These are phyloP conservation scores for Oreortyx pictus DNA, from an alignment of 2,797 vertebrate genomes.

Conservation along the genomic window DNA sequence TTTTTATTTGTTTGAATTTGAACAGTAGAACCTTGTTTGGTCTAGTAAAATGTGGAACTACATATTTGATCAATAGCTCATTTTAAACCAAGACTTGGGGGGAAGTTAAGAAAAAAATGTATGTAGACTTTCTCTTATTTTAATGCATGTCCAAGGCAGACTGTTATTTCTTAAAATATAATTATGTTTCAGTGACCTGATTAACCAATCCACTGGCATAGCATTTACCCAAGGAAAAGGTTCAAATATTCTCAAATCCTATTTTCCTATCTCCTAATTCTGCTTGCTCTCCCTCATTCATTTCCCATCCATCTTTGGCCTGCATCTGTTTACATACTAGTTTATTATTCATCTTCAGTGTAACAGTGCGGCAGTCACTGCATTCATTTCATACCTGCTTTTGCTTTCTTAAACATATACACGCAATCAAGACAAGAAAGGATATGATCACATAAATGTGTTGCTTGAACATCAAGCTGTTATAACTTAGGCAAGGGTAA, in stretches of 20 bases:
- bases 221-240: slow-evolving; percentile 18
- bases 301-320: slow-evolving; percentile 49
- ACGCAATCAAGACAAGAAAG: slow-evolving; percentile 66
- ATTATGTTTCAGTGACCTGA: neutral
- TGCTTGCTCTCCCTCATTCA: slow-evolving; percentile 44
- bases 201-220: slow-evolving; percentile 5
- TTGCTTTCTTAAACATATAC: neutral
- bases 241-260: slow-evolving; percentile 18
- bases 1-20: neutral
- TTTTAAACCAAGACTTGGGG: neutral
- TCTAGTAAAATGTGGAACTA: neutral
- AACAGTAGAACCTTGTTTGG: neutral
- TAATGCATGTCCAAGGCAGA: neutral
- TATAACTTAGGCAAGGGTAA: slow-evolving; percentile 54
- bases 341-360: slow-evolving; percentile 69
- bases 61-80: neutral
- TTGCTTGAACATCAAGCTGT: slow-evolving; percentile 61
- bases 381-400: slow-evolving; percentile 47
- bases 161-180: neutral
- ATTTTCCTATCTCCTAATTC: slow-evolving; percentile 31
- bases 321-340: slow-evolving; percentile 63
- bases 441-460: slow-evolving; percentile 38
- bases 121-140: neutral
- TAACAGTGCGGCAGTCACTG: slow-evolving; percentile 47
- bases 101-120: neutral